Conservation (phyloP, 2,888 invertebrate genomes). For the Dryadula phaetusa region DNA sequence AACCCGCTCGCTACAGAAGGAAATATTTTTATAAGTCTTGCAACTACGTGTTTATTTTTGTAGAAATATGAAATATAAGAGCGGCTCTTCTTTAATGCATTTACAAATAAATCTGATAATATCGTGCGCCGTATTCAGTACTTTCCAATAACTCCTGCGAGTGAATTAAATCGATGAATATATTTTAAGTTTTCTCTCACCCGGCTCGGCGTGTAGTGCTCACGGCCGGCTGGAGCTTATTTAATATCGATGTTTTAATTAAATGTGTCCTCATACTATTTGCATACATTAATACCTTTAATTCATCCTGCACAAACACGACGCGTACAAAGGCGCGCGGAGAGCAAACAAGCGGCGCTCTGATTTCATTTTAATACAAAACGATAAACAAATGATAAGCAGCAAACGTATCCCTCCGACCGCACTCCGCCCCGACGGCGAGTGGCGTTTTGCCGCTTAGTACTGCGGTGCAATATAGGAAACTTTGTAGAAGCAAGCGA, state of each 20-base stretch:
- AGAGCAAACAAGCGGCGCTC: constrained; percentile 2
- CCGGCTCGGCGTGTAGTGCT: background rate
- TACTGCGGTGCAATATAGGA: too few relatives aligned
- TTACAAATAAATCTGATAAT: constrained; percentile 1
- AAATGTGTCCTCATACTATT: background rate
- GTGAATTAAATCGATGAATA: constrained; percentile 13
- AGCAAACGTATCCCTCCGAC: background rate
- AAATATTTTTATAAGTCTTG: background rate
- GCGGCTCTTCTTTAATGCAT: background rate
- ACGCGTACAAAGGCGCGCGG: background rate
- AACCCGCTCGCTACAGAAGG: background rate
- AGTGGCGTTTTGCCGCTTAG: too few relatives aligned
- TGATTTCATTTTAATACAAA: constrained; percentile 31
- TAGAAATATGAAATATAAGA: background rate
- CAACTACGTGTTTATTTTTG: background rate
- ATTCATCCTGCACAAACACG: background rate
- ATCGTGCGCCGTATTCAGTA: background rate
- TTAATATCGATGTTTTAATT: constrained; percentile 15
- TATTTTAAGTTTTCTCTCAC: constrained; percentile 1
- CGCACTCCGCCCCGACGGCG: background rate
- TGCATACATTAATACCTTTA: constrained; percentile 7
- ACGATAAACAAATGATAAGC: constrained; percentile 30
- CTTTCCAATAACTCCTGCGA: constrained; percentile 7
- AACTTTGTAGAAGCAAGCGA: too few relatives aligned
- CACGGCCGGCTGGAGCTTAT: background rate